These are phyloP conservation scores for Sphenopsis melanotis DNA, from an alignment of 2,797 vertebrate genomes.

Conservation along the genomic window DNA sequence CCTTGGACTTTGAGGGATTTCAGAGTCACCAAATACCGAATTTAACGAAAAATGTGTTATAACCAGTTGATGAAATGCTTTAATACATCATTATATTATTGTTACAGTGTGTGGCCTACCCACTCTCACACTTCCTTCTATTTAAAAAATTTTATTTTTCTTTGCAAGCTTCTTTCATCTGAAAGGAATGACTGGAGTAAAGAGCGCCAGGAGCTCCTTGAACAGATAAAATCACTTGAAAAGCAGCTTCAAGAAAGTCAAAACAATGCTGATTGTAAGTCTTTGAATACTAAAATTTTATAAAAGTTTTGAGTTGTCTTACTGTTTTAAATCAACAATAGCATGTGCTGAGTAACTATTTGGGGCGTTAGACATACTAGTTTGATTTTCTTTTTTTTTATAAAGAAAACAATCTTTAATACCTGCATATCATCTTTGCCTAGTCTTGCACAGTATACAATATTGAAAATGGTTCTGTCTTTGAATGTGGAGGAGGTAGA, in stretches of 20 bases:
- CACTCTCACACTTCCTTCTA: not conserved
- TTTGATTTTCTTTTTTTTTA: not conserved
- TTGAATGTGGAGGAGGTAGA: not conserved
- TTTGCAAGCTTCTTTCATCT: slow-evolving; percentile 78
- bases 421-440: not conserved
- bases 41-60: not conserved
- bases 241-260: slow-evolving; percentile 76
- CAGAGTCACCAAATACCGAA: not conserved
- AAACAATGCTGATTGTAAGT: slow-evolving; percentile 75
- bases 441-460: not conserved
- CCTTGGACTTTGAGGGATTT: not conserved
- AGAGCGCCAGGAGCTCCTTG: slow-evolving; percentile 77
- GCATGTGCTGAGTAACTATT: not conserved
- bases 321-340: not conserved
- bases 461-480: not conserved
- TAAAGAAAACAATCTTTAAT: not conserved
- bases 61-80: not conserved
- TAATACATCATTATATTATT: not conserved
- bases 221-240: slow-evolving; percentile 76
- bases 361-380: not conserved
- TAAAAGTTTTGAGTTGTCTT: not conserved
- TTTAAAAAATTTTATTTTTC: not conserved
- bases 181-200: slow-evolving; percentile 79
- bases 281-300: not conserved
- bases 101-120: not conserved